These are phyloP conservation scores for Xiphorhynchus erythropygius DNA, from an alignment of 2,797 vertebrate species.

Conservation along the genomic window DNA sequence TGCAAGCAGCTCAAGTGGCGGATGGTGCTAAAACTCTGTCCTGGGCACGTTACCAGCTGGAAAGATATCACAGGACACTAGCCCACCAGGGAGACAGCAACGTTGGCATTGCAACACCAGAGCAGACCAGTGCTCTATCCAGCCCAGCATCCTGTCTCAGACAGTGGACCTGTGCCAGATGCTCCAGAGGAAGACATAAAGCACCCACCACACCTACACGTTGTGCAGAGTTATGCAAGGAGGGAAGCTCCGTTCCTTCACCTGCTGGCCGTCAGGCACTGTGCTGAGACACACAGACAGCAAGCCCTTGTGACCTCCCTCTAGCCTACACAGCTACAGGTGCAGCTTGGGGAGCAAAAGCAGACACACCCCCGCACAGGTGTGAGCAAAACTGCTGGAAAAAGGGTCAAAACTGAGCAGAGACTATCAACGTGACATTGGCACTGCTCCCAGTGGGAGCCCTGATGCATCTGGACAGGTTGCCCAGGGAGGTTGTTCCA, in stretches of 20 bases:
- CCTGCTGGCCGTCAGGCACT: background rate
- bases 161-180: background rate
- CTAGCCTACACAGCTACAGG: accelerated
- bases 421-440: background rate
- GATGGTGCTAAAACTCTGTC: slow-evolving; percentile 48
- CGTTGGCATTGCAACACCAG: accelerated
- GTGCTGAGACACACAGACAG: background rate
- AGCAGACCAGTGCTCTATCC: background rate
- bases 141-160: background rate
- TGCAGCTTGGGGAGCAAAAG: background rate
- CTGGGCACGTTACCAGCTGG: slow-evolving; percentile 55
- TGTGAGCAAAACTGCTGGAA: background rate
- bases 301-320: background rate
- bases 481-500: background rate
- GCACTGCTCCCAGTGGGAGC: background rate
- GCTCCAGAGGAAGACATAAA: background rate
- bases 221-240: accelerated
- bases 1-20: background rate
- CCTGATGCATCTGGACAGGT: background rate
- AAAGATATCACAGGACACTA: slow-evolving; percentile 8
- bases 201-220: background rate
- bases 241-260: background rate
- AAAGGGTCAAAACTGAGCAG: background rate
- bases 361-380: background rate
- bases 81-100: slow-evolving; percentile 26